Base-by-base conservation (phyloP, 2,797 vertebrate species). In the Micropoecilia bifurca region DNA sequence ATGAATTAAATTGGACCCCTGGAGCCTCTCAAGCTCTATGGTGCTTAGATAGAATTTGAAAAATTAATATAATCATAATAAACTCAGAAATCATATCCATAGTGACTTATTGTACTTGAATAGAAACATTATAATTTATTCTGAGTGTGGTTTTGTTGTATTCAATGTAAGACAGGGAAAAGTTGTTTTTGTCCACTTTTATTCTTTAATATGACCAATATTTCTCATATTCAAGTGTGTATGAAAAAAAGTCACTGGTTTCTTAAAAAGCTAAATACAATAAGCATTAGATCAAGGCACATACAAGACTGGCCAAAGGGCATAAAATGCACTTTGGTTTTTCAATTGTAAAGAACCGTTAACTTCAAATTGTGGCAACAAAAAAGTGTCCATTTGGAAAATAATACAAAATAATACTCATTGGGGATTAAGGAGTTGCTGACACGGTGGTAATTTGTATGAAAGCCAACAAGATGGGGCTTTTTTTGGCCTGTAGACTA, bases 241-340 rank as follows among this genome's bases (percentile, higher is more conserved):
- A 98, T 97, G 97, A 99, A 99, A 99, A 97, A 96, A 97, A 97
- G 96, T 97, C 97, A 97, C 97, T 96, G 95, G 96, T 96, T 97
- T 94, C 94, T 96, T 98, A 97, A 97, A 98, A 99, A 98, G 98
- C 97, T 98, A 97, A 98, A 98, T 99, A 99, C 97, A 98, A 96
- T 97, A 98, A 99, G 98, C 95, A 89, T 99, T 98, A 95, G 97
- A 98, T 99, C 98, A 99, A 99, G 99, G 99, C 99, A 99, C 98
- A 98, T 99, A 98, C 97, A 98, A 99, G 97, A 99, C 97, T 98
- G 97, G 97, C 98, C 98, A 99, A 99, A 99, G 98, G 97, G 97
- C 97, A 79, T 97, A 98, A 96, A 99, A 97, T 97, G 98, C 99
- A 99, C 98, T 99, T 99, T 99, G 98, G 98, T 97, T 98, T 97